phyloP scores from a whole-genome alignment of 1,140 invertebrate species.

The Drosophila orosa region DNA sequence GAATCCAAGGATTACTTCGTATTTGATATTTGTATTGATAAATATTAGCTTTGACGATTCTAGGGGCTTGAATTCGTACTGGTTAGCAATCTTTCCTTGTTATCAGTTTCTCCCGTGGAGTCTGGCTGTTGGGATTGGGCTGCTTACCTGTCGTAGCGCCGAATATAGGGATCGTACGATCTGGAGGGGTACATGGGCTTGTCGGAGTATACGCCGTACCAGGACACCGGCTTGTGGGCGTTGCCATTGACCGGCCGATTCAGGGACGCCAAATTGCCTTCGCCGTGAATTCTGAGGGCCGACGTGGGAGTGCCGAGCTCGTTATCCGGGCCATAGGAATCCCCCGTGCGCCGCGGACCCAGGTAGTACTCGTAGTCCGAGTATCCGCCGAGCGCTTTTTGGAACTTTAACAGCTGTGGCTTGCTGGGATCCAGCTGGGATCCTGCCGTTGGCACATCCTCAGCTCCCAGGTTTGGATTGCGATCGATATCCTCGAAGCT shows the following conservation, averaged over 20 bases:
- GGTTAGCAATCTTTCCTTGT: no score
- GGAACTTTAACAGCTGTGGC: constrained; percentile 24
- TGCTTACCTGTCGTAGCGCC: constrained; percentile 76
- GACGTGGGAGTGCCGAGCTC: constrained; percentile 31
- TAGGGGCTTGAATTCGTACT: no score
- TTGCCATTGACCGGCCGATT: constrained; percentile 29
- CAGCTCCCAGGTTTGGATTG: constrained; percentile 17
- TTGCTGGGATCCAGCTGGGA: constrained; percentile 15
- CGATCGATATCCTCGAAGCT: constrained; percentile 34
- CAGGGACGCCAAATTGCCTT: constrained; percentile 15
- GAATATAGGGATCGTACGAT: constrained; percentile 79
- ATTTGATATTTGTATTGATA: no score
- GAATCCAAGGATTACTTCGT: no score
- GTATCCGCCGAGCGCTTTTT: constrained; percentile 35
- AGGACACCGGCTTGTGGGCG: constrained; percentile 40
- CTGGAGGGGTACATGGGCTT: constrained; percentile 75
- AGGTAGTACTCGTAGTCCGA: constrained; percentile 60
- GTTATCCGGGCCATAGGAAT: constrained; percentile 17
- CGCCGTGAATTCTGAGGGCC: constrained; percentile 30
- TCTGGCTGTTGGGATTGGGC: no score
- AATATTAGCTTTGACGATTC: no score
- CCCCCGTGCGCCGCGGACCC: constrained; percentile 13
- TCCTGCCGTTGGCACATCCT: constrained; percentile 40
- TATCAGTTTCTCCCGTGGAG: no score
- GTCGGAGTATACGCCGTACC: constrained; percentile 50